phyloP scores from a whole-genome alignment of 2,888 invertebrate genomes.

The Scaptomyza caliginosa region DNA sequence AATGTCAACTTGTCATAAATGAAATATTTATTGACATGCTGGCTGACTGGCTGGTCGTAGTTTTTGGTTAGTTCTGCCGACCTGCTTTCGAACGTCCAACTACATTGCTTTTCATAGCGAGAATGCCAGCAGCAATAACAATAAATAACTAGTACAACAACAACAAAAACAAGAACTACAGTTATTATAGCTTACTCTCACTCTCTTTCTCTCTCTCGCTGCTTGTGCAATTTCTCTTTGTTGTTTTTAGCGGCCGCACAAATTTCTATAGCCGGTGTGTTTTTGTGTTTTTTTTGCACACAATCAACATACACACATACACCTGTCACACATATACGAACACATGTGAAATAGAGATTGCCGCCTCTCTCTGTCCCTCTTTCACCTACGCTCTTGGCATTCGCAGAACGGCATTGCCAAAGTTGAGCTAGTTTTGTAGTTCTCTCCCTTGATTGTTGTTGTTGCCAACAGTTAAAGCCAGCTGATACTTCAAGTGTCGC shows the following conservation, averaged over 20 bases:
- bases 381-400: constrained; percentile 27
- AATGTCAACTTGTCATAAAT: constrained; percentile 68
- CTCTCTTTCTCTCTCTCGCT: constrained; percentile 10
- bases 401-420: constrained; percentile 14
- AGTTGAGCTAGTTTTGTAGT: neutral
- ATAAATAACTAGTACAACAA: constrained; percentile 49
- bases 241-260: constrained; percentile 46
- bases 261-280: constrained; percentile 53
- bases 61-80: constrained; percentile 23
- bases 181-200: constrained; percentile 7
- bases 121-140: constrained; percentile 42
- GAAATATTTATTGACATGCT: constrained; percentile 63
- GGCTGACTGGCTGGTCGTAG: neutral
- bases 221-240: constrained; percentile 21
- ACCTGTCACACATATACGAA: constrained; percentile 5
- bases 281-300: constrained; percentile 27
- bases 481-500: constrained; percentile 45
- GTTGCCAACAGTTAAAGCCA: constrained; percentile 22
- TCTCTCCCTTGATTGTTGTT: constrained; percentile 3
- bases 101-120: constrained; percentile 14
- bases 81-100: neutral
- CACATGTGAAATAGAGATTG: constrained; percentile 10
- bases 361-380: constrained; percentile 1
- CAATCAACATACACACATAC: constrained; percentile 17
- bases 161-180: constrained; percentile 21